Evolutionary conservation across 2,797 vertebrate genomes (phyloP), one percentile per base, ranked within the genome.

Genomic region (Menidia menidia): DNA sequence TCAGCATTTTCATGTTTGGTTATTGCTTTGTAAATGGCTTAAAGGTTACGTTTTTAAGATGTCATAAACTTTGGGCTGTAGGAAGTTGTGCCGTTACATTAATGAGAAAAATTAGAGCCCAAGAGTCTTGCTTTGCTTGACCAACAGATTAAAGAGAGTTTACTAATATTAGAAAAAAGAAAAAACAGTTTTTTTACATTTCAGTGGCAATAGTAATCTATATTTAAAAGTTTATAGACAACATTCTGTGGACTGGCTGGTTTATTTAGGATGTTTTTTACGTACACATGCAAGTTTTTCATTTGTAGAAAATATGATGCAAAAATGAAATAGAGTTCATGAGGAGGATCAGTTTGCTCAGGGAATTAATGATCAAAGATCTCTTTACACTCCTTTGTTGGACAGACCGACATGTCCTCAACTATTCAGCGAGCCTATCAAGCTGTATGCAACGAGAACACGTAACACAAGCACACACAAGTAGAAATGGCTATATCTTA

Each of bases 371-470:
- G 43, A 15, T 2, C 43, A 48, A 57, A 14, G 25, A 57, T 60
- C 35, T 68, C 57, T 68, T 48, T 5, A 60, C 16, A 31, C 0
- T 48, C 2, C 13, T 59, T 4, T 31, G 60, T 72, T 56, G 55
- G 60, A 68, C 4, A 1, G 7, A 63, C 39, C 52, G 18, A 45
- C n/a, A 51, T 16, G 15, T 57, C 42, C 19, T 61, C 31, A 53
- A 57, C 53, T 43, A 15, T 51, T 48, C 47, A 19, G 12, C 4
- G 45, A 51, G 50, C 43, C 60, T 30, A 54, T 69, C 31, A 67
- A 57, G 72, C 30, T 18, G 41, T 41, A 33, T 9, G 32, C 64
- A 63, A 44, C 59, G 56, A 62, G 65, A 43, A 73, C 18, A n/a
- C n/a, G n/a, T n/a, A n/a, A n/a, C n/a, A n/a, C n/a, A n/a, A n/a